These are phyloP conservation scores for Odontocolon sp. DNA, from an alignment of 2,888 invertebrate genomes.

Conservation along the genomic window DNA sequence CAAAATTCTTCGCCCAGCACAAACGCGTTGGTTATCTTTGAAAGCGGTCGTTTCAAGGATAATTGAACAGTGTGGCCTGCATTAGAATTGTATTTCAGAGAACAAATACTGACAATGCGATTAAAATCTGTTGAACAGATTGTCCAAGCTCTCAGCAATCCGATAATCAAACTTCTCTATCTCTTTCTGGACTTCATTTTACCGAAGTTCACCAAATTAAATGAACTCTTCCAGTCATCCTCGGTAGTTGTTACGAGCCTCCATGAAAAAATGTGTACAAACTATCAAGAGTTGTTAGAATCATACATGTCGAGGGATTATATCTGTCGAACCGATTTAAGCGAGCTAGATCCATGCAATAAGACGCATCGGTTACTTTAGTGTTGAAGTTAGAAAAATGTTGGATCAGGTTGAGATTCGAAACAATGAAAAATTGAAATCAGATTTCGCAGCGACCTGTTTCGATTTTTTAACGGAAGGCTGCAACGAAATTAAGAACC, in stretches of 20 bases:
- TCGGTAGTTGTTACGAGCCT: conserved; percentile 47
- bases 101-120: conserved; percentile 21
- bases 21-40: conserved; percentile 72
- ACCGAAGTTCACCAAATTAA: conserved; percentile 47
- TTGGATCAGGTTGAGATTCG: no score
- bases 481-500: no score
- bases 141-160: conserved; percentile 41
- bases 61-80: conserved; percentile 44
- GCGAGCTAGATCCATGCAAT: no score
- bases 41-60: conserved; percentile 56
- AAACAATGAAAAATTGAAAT: no score
- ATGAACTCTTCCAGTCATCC: conserved; percentile 55
- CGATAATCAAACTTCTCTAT: conserved; percentile 41
- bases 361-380: no score
- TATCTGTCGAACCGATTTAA: no score
- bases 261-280: conserved; percentile 40
- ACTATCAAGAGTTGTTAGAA: conserved; percentile 42
- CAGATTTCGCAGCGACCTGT: no score
- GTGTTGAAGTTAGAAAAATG: no score
- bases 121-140: conserved; percentile 42
- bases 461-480: no score
- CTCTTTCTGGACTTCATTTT: conserved; percentile 57
- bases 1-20: conserved; percentile 67
- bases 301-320: no score
- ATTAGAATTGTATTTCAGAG: conserved; percentile 31